Conservation (phyloP, 2,888 invertebrate species). For the Nephrotoma guestfalica region DNA sequence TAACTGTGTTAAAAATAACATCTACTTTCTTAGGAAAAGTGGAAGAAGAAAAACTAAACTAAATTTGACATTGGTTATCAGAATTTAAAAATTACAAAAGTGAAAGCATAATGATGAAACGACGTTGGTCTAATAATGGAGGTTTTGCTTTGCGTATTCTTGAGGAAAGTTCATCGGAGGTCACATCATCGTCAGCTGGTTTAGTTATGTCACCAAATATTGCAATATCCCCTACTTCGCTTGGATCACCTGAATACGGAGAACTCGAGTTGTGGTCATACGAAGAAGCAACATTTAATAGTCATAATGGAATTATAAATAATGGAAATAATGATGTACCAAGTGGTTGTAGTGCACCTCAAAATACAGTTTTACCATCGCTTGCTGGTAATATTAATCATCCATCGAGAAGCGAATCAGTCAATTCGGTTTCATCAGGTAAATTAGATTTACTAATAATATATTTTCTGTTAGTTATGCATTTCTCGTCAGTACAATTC, state of each 20-base stretch:
- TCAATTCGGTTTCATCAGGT: constrained; percentile 34
- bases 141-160: constrained; percentile 51
- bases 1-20: background rate
- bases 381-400: constrained; percentile 19
- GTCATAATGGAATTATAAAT: constrained; percentile 31
- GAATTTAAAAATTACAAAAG: background rate
- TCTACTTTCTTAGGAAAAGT: background rate
- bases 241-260: constrained; percentile 57
- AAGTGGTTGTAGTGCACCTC: constrained; percentile 32
- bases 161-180: constrained; percentile 60
- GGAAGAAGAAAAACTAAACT: background rate
- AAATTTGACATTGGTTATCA: background rate
- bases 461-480: too few species aligned
- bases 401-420: constrained; percentile 29
- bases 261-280: constrained; percentile 70
- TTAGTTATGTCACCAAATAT: constrained; percentile 55
- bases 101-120: constrained; percentile 43
- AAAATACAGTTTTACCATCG: constrained; percentile 38
- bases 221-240: constrained; percentile 62
- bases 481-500: too few species aligned
- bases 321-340: constrained; percentile 31
- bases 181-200: constrained; percentile 57
- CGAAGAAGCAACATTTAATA: constrained; percentile 32
- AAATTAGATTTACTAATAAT: constrained; percentile 13
- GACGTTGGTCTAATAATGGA: constrained; percentile 63